phyloP scores from a whole-genome alignment of 2,888 invertebrate genomes.

The Micoletzkya japonica region DNA sequence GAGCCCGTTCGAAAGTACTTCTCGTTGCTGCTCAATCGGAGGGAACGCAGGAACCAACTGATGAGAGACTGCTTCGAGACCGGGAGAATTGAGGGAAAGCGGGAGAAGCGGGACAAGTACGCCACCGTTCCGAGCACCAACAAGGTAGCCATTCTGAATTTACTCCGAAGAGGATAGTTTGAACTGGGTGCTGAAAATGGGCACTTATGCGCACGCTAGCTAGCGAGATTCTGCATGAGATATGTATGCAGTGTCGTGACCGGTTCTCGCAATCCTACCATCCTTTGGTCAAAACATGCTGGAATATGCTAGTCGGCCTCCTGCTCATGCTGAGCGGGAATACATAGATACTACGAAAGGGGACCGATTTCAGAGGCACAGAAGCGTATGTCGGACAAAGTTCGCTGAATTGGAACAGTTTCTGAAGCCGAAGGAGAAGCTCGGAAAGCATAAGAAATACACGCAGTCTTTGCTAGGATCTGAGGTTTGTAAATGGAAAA shows the following conservation, averaged over 20 bases:
- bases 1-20: conserved; percentile 20
- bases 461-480: conserved; percentile 3
- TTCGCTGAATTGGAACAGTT: conserved; percentile 26
- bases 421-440: background rate
- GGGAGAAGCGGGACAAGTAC: background rate
- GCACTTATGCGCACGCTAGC: too few relatives aligned
- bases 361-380: conserved; percentile 26
- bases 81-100: background rate
- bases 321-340: background rate
- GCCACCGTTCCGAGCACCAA: background rate
- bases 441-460: conserved; percentile 1
- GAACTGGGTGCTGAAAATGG: too few relatives aligned
- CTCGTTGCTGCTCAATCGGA: conserved; percentile 9
- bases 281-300: too few relatives aligned
- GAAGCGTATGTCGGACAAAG: conserved; percentile 10
- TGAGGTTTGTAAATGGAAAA: too few relatives aligned
- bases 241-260: too few relatives aligned
- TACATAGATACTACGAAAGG: too few relatives aligned
- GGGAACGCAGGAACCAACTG: conserved; percentile 13
- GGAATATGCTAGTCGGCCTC: too few relatives aligned
- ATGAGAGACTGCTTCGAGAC: conserved; percentile 18
- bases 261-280: too few relatives aligned
- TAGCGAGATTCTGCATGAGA: too few relatives aligned
- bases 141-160: too few relatives aligned
- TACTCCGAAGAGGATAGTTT: too few relatives aligned